Evolutionary conservation across 2,888 invertebrate genomes (phyloP), one percentile per base, ranked within the genome.

Genomic region (Pogonocherus hispidulus): DNA sequence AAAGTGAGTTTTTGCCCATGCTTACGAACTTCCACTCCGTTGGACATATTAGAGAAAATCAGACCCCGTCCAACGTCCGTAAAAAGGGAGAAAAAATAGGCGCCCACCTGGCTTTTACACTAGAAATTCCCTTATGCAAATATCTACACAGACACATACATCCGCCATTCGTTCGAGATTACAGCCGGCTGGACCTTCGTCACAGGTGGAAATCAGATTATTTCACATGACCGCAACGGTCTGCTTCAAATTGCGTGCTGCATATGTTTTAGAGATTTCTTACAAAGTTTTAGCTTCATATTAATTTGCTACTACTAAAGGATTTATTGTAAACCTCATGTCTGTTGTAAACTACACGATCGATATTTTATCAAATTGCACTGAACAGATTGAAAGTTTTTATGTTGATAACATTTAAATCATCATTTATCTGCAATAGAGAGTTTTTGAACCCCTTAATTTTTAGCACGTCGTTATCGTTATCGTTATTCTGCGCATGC

Each of bases 1-100:
- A 77, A 73, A 75, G 75, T 74, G 69, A 67, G 72, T 77, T 77
- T 77, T 77, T 77, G 75, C 63, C 69, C 52, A 63, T 62, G 65
- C 60, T 62, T 47, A 56, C 66, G 65, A 70, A 69, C 67, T 63
- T 66, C 52, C 55, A 69, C 59, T 54, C 63, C 65, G 60, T 35
- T 41, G 41, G 44, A 37, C 66, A 60, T 60, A 60, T 67, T 64
- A 70, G 54, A 27, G 64, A 54, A 51, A 66, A 64, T 62, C 69
- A 55, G 55, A 49, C 14, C 37, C 46, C 44, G 47, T 23, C 41
- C 37, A 44, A 19, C 47, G 27, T 49, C 57, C 27, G 57, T 49
- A 62, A 67, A 67, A 67, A 67, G 56, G 60, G 19, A 19, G 52
- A 44, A 37, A 66, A 66, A 62, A 62, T 60, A 64, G 49, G 57